phyloP scores from a whole-genome alignment of 2,888 invertebrate species.

The Listrodromus nycthemerus region DNA sequence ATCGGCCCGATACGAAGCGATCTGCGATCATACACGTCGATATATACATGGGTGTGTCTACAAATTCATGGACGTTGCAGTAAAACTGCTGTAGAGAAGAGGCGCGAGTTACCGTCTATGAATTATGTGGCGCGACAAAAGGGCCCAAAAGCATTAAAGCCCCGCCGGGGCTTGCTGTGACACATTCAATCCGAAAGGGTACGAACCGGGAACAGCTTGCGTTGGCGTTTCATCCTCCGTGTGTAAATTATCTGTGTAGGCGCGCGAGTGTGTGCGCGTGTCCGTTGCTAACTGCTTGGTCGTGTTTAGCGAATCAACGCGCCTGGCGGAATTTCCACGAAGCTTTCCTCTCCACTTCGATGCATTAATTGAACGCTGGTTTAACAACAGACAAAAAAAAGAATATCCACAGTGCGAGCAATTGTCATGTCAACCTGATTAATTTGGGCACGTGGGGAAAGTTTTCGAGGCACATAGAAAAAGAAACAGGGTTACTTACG shows the following conservation, averaged over 20 bases:
- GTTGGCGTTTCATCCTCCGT: slow-evolving; percentile 59
- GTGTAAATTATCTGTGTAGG: slow-evolving; percentile 51
- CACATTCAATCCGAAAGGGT: slow-evolving; percentile 50
- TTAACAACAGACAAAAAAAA: background rate
- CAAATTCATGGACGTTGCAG: background rate
- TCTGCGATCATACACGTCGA: background rate
- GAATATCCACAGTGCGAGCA: no score
- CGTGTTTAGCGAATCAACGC: slow-evolving; percentile 35
- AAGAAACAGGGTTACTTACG: background rate
- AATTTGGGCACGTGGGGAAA: no score
- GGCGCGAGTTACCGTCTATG: slow-evolving; percentile 41
- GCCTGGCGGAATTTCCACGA: background rate
- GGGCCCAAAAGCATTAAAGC: slow-evolving; percentile 62
- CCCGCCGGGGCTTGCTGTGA: slow-evolving; percentile 44
- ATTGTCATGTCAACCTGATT: no score
- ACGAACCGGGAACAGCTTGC: slow-evolving; percentile 64
- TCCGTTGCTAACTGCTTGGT: slow-evolving; percentile 17
- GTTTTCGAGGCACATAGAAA: background rate
- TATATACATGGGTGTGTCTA: background rate
- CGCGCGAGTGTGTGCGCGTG: background rate
- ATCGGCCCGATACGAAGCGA: background rate
- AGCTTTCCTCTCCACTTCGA: background rate
- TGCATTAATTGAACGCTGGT: background rate
- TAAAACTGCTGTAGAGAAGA: background rate
- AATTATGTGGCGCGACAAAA: slow-evolving; percentile 69